Percentiles rank a stretch among this genome's conserved stretches.
These are phyloP conservation scores for Selene dorsalis DNA, from an alignment of 2,797 vertebrate species.

Conservation along the genomic window DNA sequence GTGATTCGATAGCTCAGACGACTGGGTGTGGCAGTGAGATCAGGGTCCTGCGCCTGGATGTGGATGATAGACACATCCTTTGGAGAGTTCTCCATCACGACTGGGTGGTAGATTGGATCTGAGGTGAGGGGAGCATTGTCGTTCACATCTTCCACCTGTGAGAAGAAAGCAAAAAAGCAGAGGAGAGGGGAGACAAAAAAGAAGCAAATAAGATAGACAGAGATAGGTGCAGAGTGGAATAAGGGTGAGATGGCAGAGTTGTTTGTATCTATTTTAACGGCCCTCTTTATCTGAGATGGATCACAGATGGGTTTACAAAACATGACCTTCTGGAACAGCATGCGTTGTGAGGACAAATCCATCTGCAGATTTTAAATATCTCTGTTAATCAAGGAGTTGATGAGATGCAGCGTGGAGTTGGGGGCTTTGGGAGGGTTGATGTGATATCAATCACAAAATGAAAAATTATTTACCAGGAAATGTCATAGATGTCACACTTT, in stretches of 20 bases:
- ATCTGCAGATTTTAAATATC: conserved; percentile 35
- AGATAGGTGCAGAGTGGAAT: neutral
- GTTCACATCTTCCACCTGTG: conserved; percentile 92
- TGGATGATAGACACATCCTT: conserved; percentile 95
- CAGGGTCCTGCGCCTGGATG: conserved; percentile 95
- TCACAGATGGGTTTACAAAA: conserved; percentile 25
- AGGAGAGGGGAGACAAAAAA: neutral
- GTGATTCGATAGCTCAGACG: conserved; percentile 93
- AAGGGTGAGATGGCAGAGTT: neutral
- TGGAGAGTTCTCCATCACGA: conserved; percentile 94
- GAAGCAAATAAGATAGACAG: neutral
- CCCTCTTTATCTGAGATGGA: conserved; percentile 8
- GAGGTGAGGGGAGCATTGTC: conserved; percentile 97
- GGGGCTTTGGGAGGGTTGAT: conserved; percentile 27
- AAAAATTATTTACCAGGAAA: conserved; percentile 71
- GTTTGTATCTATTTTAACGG: neutral
- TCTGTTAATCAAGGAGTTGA: conserved; percentile 50
- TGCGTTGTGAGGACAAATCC: conserved; percentile 17
- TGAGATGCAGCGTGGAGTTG: conserved; percentile 21
- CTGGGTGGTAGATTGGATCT: conserved; percentile 95
- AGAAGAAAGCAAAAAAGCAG: conserved; percentile 19
- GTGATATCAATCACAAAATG: conserved; percentile 69
- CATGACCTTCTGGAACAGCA: conserved; percentile 30
- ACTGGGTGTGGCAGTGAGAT: conserved; percentile 86
- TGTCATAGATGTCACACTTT: conserved; percentile 68